Conservation (phyloP, 2,113 vertebrate species). For the Microcebus griseorufus region DNA sequence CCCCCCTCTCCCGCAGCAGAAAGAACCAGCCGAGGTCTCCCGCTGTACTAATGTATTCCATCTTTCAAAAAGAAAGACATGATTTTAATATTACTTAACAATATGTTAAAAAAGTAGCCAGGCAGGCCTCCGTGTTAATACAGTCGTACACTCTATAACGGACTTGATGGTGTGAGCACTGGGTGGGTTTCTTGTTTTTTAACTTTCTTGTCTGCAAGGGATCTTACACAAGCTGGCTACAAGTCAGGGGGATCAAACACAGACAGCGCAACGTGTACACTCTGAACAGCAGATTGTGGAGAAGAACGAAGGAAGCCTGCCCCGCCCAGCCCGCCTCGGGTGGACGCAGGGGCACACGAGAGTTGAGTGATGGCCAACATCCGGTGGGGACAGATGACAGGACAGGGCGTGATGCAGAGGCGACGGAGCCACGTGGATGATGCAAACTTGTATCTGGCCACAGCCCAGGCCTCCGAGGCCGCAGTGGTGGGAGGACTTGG, state of each 20-base stretch:
- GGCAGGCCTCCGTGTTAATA: slow-evolving; percentile 99
- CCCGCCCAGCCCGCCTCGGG: slow-evolving; percentile 87
- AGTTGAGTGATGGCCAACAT: slow-evolving; percentile 85
- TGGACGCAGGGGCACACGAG: slow-evolving; percentile 85
- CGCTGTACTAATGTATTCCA: slow-evolving; percentile 99
- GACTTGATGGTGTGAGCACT: slow-evolving; percentile 96
- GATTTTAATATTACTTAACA: slow-evolving; percentile 99
- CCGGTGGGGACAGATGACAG: slow-evolving; percentile 86
- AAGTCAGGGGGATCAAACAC: slow-evolving; percentile 89
- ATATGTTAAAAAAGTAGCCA: slow-evolving; percentile 99
- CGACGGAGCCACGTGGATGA: slow-evolving; percentile 90
- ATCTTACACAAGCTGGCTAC: slow-evolving; percentile 96
- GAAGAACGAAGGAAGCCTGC: slow-evolving; percentile 90
- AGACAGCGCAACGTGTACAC: slow-evolving; percentile 93
- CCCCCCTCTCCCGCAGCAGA: slow-evolving; percentile 65
- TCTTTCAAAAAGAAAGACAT: slow-evolving; percentile 99
- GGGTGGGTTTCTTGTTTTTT: slow-evolving; percentile 89
- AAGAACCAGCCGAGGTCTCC: slow-evolving; percentile 89
- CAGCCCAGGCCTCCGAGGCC: slow-evolving; percentile 88
- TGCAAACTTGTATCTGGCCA: slow-evolving; percentile 88
- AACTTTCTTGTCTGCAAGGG: slow-evolving; percentile 93
- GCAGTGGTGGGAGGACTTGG: slow-evolving; percentile 82
- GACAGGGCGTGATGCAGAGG: slow-evolving; percentile 86
- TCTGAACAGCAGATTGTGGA: slow-evolving; percentile 93
- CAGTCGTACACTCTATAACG: slow-evolving; percentile 99